Percentiles rank a stretch among this genome's conserved stretches.
phyloP scores from a whole-genome alignment of 2,888 invertebrate genomes.

The Amiota communis region DNA sequence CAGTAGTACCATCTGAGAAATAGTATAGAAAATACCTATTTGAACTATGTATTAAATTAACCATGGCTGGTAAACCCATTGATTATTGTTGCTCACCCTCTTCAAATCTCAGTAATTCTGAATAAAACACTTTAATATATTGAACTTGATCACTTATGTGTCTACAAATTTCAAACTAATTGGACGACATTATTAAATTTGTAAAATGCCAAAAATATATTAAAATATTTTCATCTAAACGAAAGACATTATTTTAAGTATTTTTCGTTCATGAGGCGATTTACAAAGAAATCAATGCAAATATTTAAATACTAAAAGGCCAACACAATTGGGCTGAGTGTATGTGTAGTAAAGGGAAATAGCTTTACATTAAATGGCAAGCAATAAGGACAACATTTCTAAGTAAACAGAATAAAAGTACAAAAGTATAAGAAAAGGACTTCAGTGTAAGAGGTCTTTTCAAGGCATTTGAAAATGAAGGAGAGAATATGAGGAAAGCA shows the following conservation, averaged over 20 bases:
- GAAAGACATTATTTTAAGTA: constrained; percentile 5
- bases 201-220: not conserved
- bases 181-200: constrained; percentile 27
- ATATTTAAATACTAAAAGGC: constrained; percentile 48
- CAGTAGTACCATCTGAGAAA: no score
- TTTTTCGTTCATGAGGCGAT: constrained; percentile 26
- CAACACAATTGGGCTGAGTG: constrained; percentile 13
- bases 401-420: constrained; percentile 36
- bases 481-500: not conserved
- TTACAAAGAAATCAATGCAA: constrained; percentile 49
- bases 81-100: no score
- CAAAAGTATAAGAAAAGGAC: constrained; percentile 34
- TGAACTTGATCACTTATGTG: not conserved
- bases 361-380: constrained; percentile 25
- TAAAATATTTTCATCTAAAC: constrained; percentile 4
- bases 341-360: not conserved
- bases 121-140: no score
- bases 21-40: no score
- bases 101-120: no score
- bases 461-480: not conserved
- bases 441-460: not conserved
- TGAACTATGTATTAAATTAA: no score
- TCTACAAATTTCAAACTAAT: constrained; percentile 32
- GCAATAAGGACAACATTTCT: constrained; percentile 42
- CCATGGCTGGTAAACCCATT: no score